phyloP scores from a whole-genome alignment of 1,140 invertebrate species.

The Cyphomyrmex costatus region DNA sequence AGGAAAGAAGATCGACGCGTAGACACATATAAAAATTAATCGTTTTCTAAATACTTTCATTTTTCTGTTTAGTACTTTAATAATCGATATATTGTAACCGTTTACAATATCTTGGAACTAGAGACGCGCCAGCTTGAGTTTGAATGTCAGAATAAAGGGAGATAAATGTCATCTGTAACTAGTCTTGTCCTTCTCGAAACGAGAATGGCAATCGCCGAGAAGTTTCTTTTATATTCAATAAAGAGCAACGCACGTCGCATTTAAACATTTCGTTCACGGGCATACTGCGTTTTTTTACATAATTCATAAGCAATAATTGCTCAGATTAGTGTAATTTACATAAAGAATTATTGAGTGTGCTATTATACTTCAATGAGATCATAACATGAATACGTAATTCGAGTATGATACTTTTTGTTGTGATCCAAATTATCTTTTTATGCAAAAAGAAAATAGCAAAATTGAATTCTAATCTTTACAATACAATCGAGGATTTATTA shows the following conservation, averaged over 20 bases:
- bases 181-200: not conserved
- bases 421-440: not conserved
- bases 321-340: slow-evolving; percentile 19
- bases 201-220: slow-evolving; percentile 2
- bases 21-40: not conserved
- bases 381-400: not conserved
- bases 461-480: not conserved
- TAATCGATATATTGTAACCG: not conserved
- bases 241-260: slow-evolving; percentile 30
- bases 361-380: not conserved
- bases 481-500: not conserved
- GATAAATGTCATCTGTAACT: slow-evolving; percentile 25
- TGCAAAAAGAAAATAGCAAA: not conserved
- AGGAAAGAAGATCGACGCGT: not conserved
- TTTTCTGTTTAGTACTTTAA: not conserved
- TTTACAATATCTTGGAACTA: not conserved
- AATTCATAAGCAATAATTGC: slow-evolving; percentile 27
- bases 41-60: not conserved
- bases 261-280: not conserved
- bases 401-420: not conserved
- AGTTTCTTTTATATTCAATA: not conserved
- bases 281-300: not conserved
- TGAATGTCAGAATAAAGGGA: slow-evolving; percentile 36
- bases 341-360: not conserved
- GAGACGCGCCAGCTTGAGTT: not conserved